A percentile compares a stretch with the other conserved stretches of the same genome.
These are phyloP conservation scores for Callipepla californica DNA, from an alignment of 2,113 vertebrate genomes.

Conservation along the genomic window DNA sequence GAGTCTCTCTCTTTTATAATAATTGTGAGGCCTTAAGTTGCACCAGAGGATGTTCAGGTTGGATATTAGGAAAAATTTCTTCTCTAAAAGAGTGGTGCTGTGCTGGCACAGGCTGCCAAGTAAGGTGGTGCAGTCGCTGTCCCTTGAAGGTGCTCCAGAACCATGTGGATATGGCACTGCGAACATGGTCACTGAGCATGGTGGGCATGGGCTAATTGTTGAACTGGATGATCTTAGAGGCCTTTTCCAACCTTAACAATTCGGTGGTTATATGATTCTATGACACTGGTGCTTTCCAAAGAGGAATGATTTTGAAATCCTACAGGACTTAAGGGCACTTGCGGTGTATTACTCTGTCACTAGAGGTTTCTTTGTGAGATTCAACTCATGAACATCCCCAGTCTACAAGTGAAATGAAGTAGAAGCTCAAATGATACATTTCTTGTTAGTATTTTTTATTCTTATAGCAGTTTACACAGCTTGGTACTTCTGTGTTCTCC, in stretches of 20 bases:
- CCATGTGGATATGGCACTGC: too few relatives aligned
- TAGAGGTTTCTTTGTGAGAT: not conserved
- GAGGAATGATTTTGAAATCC: not conserved
- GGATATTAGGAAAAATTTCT: too few relatives aligned
- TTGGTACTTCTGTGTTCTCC: not conserved
- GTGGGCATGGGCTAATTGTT: too few relatives aligned
- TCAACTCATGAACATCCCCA: not conserved
- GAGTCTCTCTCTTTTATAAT: not conserved
- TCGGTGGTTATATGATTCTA: not conserved
- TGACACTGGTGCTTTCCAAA: not conserved
- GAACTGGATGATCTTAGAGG: too few relatives aligned
- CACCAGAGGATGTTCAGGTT: too few relatives aligned
- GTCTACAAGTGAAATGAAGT: not conserved
- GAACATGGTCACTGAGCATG: too few relatives aligned
- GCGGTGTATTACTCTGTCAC: not conserved
- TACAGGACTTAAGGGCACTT: not conserved
- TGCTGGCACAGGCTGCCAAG: too few relatives aligned
- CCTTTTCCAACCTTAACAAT: too few relatives aligned
- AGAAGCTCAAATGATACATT: not conserved
- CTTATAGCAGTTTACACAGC: not conserved
- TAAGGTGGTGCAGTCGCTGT: too few relatives aligned
- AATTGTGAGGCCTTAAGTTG: not conserved
- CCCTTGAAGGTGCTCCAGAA: too few relatives aligned
- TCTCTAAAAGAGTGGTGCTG: too few relatives aligned
- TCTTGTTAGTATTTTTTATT: not conserved